Conservation (phyloP, 2,113 vertebrate genomes). For the Gopherus flavomarginatus region DNA sequence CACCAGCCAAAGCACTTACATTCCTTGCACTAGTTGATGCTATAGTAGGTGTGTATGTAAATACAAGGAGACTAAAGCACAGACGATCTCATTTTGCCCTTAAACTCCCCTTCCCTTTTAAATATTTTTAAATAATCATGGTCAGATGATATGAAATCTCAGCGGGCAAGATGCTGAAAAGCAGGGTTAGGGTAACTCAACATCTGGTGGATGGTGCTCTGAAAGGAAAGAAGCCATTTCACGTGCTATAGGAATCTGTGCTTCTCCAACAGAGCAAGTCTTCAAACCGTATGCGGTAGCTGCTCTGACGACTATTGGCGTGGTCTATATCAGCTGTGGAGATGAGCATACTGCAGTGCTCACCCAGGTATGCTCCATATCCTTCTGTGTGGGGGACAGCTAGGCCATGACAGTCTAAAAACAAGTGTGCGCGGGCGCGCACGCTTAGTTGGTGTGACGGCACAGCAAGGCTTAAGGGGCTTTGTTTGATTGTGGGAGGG, state of each 20-base stretch:
- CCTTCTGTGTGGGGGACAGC: no score
- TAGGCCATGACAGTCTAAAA: background rate
- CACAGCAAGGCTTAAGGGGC: background rate
- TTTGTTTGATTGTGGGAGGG: background rate
- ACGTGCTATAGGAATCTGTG: background rate
- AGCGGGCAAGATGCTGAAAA: background rate
- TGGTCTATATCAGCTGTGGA: conserved; percentile 65
- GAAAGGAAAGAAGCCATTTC: background rate
- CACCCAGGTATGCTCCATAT: conserved; percentile 52
- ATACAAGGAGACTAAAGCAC: background rate
- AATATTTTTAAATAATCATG: background rate
- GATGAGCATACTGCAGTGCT: conserved; percentile 69
- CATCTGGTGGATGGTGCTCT: background rate
- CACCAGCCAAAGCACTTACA: background rate
- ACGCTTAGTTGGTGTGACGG: background rate
- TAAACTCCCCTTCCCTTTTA: background rate
- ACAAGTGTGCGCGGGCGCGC: no score
- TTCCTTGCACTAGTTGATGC: background rate
- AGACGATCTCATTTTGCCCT: background rate
- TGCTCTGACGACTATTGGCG: conserved; percentile 15
- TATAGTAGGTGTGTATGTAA: background rate
- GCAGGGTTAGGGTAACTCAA: background rate
- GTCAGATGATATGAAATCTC: background rate
- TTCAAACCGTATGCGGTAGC: conserved; percentile 35
- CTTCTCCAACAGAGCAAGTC: background rate